Percentiles rank a stretch among this genome's conserved stretches.
These are phyloP conservation scores for Altica lythri DNA, from an alignment of 2,888 invertebrate species.

Conservation along the genomic window DNA sequence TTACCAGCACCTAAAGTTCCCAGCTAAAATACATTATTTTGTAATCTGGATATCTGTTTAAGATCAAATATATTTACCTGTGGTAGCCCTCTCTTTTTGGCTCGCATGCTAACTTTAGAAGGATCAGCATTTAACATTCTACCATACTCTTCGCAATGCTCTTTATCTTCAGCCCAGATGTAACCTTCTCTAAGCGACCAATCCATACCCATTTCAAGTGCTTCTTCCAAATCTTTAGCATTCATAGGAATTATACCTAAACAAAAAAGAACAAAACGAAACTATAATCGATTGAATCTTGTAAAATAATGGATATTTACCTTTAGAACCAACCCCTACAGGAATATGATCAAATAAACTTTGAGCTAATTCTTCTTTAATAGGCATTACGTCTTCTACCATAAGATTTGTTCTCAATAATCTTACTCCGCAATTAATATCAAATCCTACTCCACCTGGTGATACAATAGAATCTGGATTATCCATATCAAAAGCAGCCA, in stretches of 20 bases:
- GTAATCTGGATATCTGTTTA: not conserved
- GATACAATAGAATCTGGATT: slow-evolving; percentile 93
- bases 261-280: too few species aligned
- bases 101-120: slow-evolving; percentile 90
- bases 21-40: slow-evolving; percentile 66
- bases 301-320: too few species aligned
- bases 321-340: slow-evolving; percentile 98
- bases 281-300: too few species aligned
- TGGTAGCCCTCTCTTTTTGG: slow-evolving; percentile 96
- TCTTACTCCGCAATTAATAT: slow-evolving; percentile 95
- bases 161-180: slow-evolving; percentile 99
- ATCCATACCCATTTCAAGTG: slow-evolving; percentile 99
- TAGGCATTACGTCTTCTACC: slow-evolving; percentile 90
- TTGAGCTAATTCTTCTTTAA: slow-evolving; percentile 95
- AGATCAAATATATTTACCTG: slow-evolving; percentile 64
- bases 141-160: slow-evolving; percentile 99
- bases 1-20: slow-evolving; percentile 98
- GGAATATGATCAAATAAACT: slow-evolving; percentile 97
- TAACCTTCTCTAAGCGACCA: slow-evolving; percentile 99
- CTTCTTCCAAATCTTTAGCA: slow-evolving; percentile 94
- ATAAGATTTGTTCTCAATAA: slow-evolving; percentile 91
- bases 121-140: slow-evolving; percentile 99
- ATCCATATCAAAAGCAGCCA: slow-evolving; percentile 97
- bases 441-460: slow-evolving; percentile 88
- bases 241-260: slow-evolving; percentile 92